Conservation (phyloP, 2,797 vertebrate species). For the Notolabrus celidotus region DNA sequence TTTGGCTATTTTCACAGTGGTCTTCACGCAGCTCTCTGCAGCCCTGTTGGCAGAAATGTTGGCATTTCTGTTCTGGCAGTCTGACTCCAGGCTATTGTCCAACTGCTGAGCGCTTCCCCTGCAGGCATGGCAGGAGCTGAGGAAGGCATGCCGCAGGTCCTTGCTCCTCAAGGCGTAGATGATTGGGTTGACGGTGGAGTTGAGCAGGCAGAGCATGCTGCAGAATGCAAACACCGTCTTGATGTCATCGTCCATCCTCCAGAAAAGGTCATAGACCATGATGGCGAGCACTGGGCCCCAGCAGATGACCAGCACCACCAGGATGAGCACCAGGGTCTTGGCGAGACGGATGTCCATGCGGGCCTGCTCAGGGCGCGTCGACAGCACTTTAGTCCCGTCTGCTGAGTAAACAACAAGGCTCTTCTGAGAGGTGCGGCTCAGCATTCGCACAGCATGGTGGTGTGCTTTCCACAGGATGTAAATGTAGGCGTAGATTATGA, state of each 20-base stretch:
- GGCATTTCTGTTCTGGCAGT: slow-evolving; percentile 94
- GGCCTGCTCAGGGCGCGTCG: slow-evolving; percentile 94
- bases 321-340: slow-evolving; percentile 98
- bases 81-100: slow-evolving; percentile 98
- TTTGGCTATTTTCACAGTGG: slow-evolving; percentile 99
- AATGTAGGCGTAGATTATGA: slow-evolving; percentile 99
- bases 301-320: slow-evolving; percentile 98
- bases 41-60: slow-evolving; percentile 95
- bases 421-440: slow-evolving; percentile 97
- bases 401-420: slow-evolving; percentile 96
- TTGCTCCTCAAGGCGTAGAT: slow-evolving; percentile 99
- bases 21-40: slow-evolving; percentile 98
- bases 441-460: slow-evolving; percentile 96
- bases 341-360: slow-evolving; percentile 99
- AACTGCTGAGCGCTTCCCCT: slow-evolving; percentile 92
- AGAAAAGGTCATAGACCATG: slow-evolving; percentile 99
- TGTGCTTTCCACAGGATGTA: slow-evolving; percentile 99
- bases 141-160: slow-evolving; percentile 96
- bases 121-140: slow-evolving; percentile 93
- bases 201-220: slow-evolving; percentile 98
- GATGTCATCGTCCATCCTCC: slow-evolving; percentile 96
- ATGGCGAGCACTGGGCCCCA: slow-evolving; percentile 98
- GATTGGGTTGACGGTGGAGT: slow-evolving; percentile 99
- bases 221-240: slow-evolving; percentile 99
- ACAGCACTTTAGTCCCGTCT: slow-evolving; percentile 96